Evolutionary conservation across 2,113 vertebrate species (phyloP).

Genomic region (Gambusia affinis): DNA sequence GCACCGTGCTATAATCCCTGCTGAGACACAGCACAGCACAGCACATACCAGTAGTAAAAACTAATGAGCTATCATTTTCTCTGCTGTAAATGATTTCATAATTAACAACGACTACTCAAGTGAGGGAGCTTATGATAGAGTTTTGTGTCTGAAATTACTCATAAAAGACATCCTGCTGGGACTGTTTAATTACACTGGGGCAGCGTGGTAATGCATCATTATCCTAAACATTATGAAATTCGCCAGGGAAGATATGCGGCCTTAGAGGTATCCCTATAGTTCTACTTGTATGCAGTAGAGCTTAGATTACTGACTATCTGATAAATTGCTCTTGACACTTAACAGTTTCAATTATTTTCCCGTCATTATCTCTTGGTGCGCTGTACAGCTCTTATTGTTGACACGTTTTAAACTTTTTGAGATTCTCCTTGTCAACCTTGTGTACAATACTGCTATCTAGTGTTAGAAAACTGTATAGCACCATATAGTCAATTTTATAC

Average conservation of each 20-base stretch:
- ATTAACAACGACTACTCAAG: slow-evolving; percentile 69
- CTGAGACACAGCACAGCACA: slow-evolving; percentile 47
- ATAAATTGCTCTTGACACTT: slow-evolving; percentile 47
- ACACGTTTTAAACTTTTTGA: slow-evolving; percentile 18
- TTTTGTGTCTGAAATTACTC: slow-evolving; percentile 50
- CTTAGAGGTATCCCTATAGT: slow-evolving; percentile 36
- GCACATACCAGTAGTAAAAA: slow-evolving; percentile 67
- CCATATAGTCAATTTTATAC: slow-evolving; percentile 52
- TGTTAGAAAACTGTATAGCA: slow-evolving; percentile 61
- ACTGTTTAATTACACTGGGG: slow-evolving; percentile 45
- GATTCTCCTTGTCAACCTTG: slow-evolving; percentile 6
- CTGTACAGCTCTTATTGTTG: slow-evolving; percentile 35
- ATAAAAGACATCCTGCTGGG: slow-evolving; percentile 33
- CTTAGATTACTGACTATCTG: slow-evolving; percentile 55
- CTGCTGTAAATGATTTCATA: slow-evolving; percentile 65
- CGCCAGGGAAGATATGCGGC: slow-evolving; percentile 31
- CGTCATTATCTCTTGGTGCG: slow-evolving; percentile 25
- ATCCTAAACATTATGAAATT: slow-evolving; percentile 39
- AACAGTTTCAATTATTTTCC: slow-evolving; percentile 33
- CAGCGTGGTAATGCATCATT: slow-evolving; percentile 38
- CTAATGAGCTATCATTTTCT: slow-evolving; percentile 72
- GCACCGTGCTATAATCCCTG: slow-evolving; percentile 53
- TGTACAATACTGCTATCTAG: slow-evolving; percentile 77
- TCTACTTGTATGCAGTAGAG: slow-evolving; percentile 7
- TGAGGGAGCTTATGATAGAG: slow-evolving; percentile 60